Evolutionary conservation across 2,113 vertebrate genomes (phyloP).

Genomic region (Globicephala melas): DNA sequence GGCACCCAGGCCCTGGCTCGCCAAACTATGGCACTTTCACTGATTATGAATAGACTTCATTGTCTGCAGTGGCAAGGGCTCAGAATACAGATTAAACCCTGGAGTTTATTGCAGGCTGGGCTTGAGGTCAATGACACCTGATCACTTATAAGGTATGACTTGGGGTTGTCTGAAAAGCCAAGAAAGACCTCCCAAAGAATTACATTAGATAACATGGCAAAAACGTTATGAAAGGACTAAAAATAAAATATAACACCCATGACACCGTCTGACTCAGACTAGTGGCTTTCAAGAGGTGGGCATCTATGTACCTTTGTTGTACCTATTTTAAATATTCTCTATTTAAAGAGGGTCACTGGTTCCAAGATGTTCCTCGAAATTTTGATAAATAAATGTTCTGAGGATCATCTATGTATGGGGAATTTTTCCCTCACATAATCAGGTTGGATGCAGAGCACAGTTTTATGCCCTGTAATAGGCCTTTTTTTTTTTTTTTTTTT

Average conservation of each 20-base stretch:
- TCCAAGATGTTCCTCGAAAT: neutral
- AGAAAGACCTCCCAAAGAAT: neutral
- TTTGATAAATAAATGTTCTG: conserved; percentile 11
- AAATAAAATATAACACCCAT: neutral
- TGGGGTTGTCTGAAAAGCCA: neutral
- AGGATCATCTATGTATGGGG: neutral
- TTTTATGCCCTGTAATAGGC: neutral
- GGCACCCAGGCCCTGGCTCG: neutral
- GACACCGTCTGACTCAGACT: rapidly evolving
- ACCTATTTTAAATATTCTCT: neutral
- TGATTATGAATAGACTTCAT: neutral
- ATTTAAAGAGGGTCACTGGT: neutral
- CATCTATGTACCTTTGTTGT: neutral
- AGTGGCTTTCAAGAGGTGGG: neutral
- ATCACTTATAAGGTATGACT: neutral
- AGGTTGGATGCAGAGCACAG: neutral
- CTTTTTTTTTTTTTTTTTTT: neutral
- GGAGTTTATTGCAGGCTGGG: neutral
- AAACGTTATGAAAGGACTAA: neutral
- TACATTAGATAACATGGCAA: neutral
- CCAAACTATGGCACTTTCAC: neutral
- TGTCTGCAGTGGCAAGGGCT: neutral
- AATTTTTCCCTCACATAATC: neutral
- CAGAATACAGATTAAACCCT: neutral
- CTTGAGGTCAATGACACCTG: neutral